These are phyloP conservation scores for Marmota flaviventris DNA, from an alignment of 2,113 vertebrate genomes.

Conservation along the genomic window DNA sequence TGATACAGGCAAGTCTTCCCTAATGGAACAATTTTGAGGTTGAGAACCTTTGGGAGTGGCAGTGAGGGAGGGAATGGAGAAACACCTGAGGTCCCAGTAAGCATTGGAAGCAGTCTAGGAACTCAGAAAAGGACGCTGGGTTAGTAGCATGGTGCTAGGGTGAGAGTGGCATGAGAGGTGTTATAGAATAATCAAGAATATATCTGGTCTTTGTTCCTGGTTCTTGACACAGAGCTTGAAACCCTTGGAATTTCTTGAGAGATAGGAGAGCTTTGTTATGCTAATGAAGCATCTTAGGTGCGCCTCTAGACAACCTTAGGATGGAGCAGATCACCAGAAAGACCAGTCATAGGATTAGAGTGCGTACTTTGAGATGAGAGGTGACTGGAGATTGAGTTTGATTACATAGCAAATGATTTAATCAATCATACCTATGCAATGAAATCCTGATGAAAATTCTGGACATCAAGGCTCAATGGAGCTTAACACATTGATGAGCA, in stretches of 20 bases:
- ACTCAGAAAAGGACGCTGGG: neutral
- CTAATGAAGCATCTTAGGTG: neutral
- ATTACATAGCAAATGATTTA: neutral
- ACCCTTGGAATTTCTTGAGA: neutral
- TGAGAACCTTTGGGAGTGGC: neutral
- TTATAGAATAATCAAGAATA: neutral
- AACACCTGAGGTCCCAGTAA: neutral
- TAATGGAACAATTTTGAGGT: neutral
- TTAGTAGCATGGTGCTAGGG: neutral
- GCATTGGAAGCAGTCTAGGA: neutral
- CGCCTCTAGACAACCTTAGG: neutral
- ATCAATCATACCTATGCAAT: neutral
- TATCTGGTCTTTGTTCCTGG: neutral
- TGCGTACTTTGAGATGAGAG: neutral
- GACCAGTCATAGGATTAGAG: neutral
- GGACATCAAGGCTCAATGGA: neutral
- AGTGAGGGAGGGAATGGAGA: no score
- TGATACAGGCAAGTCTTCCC: neutral
- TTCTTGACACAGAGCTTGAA: slow-evolving; percentile 21
- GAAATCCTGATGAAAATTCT: neutral
- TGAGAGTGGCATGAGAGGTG: neutral
- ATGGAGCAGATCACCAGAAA: neutral
- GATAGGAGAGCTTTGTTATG: neutral
- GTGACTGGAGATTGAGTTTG: neutral
- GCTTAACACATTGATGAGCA: neutral